A percentile compares a stretch with the other conserved stretches of the same genome.
phyloP scores from a whole-genome alignment of 2,888 invertebrate genomes.

The Drosophila robusta region DNA sequence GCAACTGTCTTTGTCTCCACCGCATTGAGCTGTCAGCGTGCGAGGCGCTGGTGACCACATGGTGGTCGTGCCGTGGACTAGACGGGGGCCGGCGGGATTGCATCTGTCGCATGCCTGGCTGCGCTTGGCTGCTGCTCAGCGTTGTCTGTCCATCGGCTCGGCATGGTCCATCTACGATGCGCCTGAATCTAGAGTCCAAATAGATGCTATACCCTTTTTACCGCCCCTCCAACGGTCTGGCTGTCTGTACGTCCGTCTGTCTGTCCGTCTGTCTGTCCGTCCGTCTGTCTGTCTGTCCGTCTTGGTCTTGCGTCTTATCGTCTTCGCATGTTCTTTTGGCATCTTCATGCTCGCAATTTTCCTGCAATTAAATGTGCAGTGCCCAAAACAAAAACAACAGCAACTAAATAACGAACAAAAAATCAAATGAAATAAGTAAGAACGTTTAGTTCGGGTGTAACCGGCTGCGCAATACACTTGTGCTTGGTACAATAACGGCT shows the following conservation, averaged over 20 bases:
- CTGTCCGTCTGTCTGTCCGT: slow-evolving; percentile 2
- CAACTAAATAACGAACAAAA: slow-evolving; percentile 15
- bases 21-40: slow-evolving; percentile 66
- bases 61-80: not conserved
- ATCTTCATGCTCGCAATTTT: slow-evolving; percentile 48
- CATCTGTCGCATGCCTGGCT: slow-evolving; percentile 68
- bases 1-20: slow-evolving; percentile 4
- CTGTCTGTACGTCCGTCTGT: slow-evolving; percentile 1
- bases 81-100: slow-evolving; percentile 7
- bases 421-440: not conserved
- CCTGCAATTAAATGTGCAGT: slow-evolving; percentile 67
- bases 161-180: slow-evolving; percentile 44
- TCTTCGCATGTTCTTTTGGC: slow-evolving; percentile 50
- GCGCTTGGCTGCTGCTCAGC: slow-evolving; percentile 62
- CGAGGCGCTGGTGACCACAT: not conserved
- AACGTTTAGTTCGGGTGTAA: too few species aligned
- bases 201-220: slow-evolving; percentile 6
- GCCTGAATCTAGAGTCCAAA: slow-evolving; percentile 23
- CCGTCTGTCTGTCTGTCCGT: slow-evolving; percentile 2
- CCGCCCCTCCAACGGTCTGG: not conserved
- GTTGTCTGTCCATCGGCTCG: slow-evolving; percentile 46
- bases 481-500: too few species aligned
- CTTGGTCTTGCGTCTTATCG: slow-evolving; percentile 38
- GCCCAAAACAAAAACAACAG: slow-evolving; percentile 24
- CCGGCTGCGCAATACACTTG: too few species aligned